Percentiles rank a stretch among this genome's conserved stretches.
These are phyloP conservation scores for Bombyx huttoni DNA, from an alignment of 2,888 invertebrate genomes.

Conservation along the genomic window DNA sequence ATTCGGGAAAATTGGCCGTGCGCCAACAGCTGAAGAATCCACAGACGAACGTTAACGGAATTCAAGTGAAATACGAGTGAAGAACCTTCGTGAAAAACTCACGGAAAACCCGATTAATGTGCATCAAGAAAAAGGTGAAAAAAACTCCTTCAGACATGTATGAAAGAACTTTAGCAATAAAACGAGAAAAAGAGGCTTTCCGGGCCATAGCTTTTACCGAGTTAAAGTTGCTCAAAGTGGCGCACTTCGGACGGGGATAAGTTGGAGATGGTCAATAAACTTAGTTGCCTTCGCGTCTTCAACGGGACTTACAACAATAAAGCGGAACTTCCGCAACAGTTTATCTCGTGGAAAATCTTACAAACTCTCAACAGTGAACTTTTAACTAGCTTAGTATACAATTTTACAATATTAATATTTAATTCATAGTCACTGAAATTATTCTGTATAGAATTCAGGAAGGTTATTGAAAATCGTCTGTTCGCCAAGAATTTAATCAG, in stretches of 20 bases:
- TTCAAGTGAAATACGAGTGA: slow-evolving; percentile 20
- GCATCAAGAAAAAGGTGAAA: slow-evolving; percentile 20
- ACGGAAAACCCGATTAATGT: not conserved
- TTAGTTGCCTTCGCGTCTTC: slow-evolving; percentile 32
- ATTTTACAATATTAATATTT: not conserved
- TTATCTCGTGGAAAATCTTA: slow-evolving; percentile 34
- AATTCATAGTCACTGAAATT: not conserved
- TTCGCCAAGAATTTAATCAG: not conserved
- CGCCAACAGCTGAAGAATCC: slow-evolving; percentile 42
- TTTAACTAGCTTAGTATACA: not conserved
- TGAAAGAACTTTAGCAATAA: slow-evolving; percentile 63
- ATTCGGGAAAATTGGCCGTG: slow-evolving; percentile 37
- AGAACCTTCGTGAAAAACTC: slow-evolving; percentile 9
- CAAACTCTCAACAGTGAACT: slow-evolving; percentile 27
- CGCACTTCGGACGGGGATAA: slow-evolving; percentile 41
- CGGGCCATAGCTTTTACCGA: slow-evolving; percentile 50
- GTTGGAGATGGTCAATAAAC: slow-evolving; percentile 59
- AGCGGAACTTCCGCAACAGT: slow-evolving; percentile 36
- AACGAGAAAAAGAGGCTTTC: slow-evolving; percentile 50
- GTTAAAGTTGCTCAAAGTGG: slow-evolving; percentile 59
- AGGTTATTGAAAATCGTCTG: not conserved
- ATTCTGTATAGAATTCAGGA: not conserved
- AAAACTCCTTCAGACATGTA: slow-evolving; percentile 45
- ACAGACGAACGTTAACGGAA: slow-evolving; percentile 20
- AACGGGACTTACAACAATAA: slow-evolving; percentile 40